These are phyloP conservation scores for Clepsis dumicolana DNA, from an alignment of 2,888 invertebrate genomes.

Conservation along the genomic window DNA sequence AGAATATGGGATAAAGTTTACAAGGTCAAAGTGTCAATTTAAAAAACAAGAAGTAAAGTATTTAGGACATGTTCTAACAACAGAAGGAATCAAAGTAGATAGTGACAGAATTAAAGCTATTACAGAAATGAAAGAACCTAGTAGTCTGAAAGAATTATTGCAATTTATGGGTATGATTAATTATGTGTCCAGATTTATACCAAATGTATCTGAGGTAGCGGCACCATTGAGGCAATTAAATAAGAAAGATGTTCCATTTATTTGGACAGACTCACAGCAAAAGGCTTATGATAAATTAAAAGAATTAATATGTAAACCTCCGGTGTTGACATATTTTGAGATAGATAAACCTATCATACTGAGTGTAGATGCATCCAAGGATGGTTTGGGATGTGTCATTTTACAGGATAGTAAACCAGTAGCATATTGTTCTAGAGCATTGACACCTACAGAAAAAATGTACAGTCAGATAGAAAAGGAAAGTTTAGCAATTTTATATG, in stretches of 20 bases:
- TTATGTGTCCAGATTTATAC: constrained; percentile 20
- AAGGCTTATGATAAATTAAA: constrained; percentile 7
- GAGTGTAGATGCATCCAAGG: constrained; percentile 23
- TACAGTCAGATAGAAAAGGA: constrained; percentile 41
- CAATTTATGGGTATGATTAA: constrained; percentile 5
- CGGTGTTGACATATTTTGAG: constrained; percentile 6
- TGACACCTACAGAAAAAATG: constrained; percentile 18
- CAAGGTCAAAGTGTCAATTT: too few species aligned
- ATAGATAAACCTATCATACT: not conserved
- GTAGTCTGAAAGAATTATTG: constrained; percentile 9
- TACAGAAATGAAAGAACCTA: constrained; percentile 7
- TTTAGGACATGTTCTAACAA: not conserved
- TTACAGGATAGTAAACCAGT: constrained; percentile 6
- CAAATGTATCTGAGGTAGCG: not conserved
- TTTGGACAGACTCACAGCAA: constrained; percentile 2
- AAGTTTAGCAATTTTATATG: constrained; percentile 30
- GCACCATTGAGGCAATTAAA: constrained; percentile 6
- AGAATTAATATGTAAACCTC: constrained; percentile 1
- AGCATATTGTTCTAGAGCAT: constrained; percentile 22
- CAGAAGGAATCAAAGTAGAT: not conserved
- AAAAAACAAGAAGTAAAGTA: too few species aligned
- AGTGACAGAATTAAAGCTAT: not conserved
- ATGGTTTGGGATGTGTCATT: constrained; percentile 27
- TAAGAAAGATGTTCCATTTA: constrained; percentile 14
- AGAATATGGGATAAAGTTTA: constrained; percentile 8